Percentiles rank a stretch among this genome's conserved stretches.
These are phyloP conservation scores for Apodemia zela DNA, from an alignment of 2,888 invertebrate species.

Conservation along the genomic window DNA sequence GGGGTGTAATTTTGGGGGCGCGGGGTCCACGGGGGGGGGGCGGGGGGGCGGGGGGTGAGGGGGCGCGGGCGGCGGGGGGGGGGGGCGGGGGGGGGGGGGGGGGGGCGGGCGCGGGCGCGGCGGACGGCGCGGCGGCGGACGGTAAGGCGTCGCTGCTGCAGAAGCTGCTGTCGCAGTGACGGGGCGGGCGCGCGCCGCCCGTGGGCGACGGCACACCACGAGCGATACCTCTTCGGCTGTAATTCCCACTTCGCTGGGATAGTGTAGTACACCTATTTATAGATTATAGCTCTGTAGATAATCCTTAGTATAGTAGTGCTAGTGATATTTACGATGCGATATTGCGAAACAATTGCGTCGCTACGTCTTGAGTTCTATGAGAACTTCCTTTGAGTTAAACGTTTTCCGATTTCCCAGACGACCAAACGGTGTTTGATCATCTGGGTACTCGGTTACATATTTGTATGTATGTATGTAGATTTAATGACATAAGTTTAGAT, in stretches of 20 bases:
- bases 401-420: slow-evolving; percentile 14
- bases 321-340: slow-evolving; percentile 67
- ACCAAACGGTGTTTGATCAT: not conserved
- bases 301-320: slow-evolving; percentile 62
- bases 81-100: slow-evolving; percentile 27
- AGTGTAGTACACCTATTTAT: slow-evolving; percentile 67
- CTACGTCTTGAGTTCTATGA: slow-evolving; percentile 47
- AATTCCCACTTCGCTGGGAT: slow-evolving; percentile 59
- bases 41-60: slow-evolving; percentile 36
- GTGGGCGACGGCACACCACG: slow-evolving; percentile 54
- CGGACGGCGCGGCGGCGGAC: slow-evolving; percentile 35
- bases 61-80: not conserved
- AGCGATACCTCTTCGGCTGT: slow-evolving; percentile 49
- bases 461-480: slow-evolving; percentile 45
- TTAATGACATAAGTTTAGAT: slow-evolving; percentile 52
- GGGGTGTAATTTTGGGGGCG: slow-evolving; percentile 22
- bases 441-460: slow-evolving; percentile 36
- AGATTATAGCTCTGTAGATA: slow-evolving; percentile 46
- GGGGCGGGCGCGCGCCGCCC: slow-evolving; percentile 43
- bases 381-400: slow-evolving; percentile 49
- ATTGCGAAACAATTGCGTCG: slow-evolving; percentile 47
- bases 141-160: slow-evolving; percentile 90
- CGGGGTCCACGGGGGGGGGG: slow-evolving; percentile 31
- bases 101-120: slow-evolving; percentile 37
- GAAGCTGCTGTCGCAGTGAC: slow-evolving; percentile 91